These are phyloP conservation scores for Stichopus chloronotus DNA, from an alignment of 35 echinoderm and acorn worm genomes.

Conservation along the genomic window DNA sequence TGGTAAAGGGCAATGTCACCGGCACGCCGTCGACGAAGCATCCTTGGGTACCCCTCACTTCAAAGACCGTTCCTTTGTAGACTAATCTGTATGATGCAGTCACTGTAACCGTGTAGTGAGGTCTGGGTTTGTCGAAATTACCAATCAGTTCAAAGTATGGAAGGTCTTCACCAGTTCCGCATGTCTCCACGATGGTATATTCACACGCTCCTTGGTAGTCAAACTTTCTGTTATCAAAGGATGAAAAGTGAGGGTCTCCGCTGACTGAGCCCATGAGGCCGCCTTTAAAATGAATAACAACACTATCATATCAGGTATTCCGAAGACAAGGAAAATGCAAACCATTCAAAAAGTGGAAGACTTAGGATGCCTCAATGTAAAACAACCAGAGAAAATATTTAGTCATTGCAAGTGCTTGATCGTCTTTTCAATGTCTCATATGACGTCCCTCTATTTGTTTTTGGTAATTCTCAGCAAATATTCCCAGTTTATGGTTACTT, in stretches of 20 bases:
- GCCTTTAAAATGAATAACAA: background rate
- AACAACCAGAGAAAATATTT: background rate
- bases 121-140: background rate
- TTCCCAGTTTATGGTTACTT: too few species aligned
- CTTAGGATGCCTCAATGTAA: background rate
- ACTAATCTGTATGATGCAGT: background rate
- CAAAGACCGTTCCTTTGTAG: background rate
- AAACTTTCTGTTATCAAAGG: background rate
- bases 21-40: background rate
- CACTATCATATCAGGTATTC: background rate
- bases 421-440: background rate
- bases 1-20: background rate
- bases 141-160: background rate
- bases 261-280: background rate
- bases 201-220: slow-evolving; percentile 38
- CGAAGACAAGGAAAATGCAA: background rate
- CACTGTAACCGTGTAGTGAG: background rate
- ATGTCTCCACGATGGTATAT: slow-evolving; percentile 11
- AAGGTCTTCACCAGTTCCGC: background rate
- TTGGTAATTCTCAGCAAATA: too few species aligned
- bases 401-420: background rate
- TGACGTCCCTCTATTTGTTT: background rate
- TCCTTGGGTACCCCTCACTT: background rate
- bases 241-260: slow-evolving; percentile 3
- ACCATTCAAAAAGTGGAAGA: background rate